phyloP scores from a whole-genome alignment of 35 echinoderm and acorn worm species.

The Apostichopus japonicus region DNA sequence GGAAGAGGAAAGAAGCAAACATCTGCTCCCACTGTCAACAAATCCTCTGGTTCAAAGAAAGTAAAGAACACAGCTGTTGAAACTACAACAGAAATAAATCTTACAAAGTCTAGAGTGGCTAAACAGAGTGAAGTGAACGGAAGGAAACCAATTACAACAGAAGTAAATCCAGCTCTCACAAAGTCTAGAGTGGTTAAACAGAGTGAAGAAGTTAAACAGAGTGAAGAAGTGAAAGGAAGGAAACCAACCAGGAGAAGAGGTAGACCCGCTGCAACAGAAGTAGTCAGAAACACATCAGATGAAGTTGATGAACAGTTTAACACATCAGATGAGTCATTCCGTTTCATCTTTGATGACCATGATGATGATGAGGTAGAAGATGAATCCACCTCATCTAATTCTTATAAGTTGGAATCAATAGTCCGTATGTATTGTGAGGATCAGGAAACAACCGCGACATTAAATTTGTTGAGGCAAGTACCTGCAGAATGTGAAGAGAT shows the following conservation, averaged over 20 bases:
- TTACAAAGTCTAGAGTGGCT: background rate
- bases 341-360: background rate
- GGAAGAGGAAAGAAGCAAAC: background rate
- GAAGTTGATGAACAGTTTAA: constrained; percentile 14
- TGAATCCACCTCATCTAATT: background rate
- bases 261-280: constrained; percentile 54
- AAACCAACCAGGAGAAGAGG: constrained; percentile 62
- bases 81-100: background rate
- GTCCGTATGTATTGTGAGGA: background rate
- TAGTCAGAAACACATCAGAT: background rate
- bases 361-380: constrained; percentile 5
- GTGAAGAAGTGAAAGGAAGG: background rate
- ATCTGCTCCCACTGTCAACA: background rate
- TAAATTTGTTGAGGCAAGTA: background rate
- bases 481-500: constrained; percentile 72
- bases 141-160: constrained; percentile 31
- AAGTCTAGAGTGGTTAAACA: background rate
- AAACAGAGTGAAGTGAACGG: background rate
- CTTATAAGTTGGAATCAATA: background rate
- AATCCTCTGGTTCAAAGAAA: constrained; percentile 3
- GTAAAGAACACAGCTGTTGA: background rate
- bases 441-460: background rate
- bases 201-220: background rate
- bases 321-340: constrained; percentile 27
- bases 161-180: constrained; percentile 57